Evolutionary conservation across 2,113 vertebrate genomes (phyloP).

Genomic region (Pterocles orientalis): DNA sequence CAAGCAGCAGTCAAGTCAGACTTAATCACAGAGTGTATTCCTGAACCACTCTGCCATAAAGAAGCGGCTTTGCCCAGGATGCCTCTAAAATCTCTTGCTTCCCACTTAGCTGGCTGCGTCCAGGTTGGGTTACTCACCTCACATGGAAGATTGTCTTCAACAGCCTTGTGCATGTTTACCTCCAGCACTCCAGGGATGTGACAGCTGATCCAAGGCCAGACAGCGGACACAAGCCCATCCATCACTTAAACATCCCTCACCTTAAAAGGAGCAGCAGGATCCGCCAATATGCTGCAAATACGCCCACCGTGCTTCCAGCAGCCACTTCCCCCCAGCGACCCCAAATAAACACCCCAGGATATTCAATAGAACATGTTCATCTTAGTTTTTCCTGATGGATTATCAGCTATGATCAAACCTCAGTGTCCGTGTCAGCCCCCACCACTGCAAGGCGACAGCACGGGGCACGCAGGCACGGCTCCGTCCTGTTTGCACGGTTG

Average conservation of each 20-base stretch:
- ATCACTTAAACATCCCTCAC: not conserved
- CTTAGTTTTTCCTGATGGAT: not conserved
- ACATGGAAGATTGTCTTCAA: not conserved
- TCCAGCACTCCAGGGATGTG: not conserved
- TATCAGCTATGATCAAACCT: not conserved
- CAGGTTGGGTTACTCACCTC: not conserved
- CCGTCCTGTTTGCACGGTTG: fast-evolving
- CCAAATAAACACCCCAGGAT: not conserved
- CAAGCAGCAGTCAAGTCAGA: not conserved
- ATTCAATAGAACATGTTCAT: not conserved
- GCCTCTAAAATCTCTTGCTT: not conserved
- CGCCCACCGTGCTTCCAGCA: fast-evolving
- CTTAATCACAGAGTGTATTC: not conserved
- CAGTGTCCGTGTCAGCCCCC: fast-evolving
- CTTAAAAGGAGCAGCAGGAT: not conserved
- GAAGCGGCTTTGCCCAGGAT: not conserved
- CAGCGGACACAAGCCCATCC: not conserved
- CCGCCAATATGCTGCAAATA: not conserved
- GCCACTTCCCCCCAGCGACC: not conserved
- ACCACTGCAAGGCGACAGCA: too few relatives aligned
- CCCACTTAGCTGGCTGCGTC: fast-evolving
- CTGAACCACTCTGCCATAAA: not conserved
- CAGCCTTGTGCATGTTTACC: not conserved
- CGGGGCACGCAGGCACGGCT: too few relatives aligned
- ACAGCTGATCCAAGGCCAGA: not conserved